Percentiles rank a stretch among this genome's conserved stretches.
Conservation (phyloP, 2,113 vertebrate genomes). For the Alectura lathami region DNA sequence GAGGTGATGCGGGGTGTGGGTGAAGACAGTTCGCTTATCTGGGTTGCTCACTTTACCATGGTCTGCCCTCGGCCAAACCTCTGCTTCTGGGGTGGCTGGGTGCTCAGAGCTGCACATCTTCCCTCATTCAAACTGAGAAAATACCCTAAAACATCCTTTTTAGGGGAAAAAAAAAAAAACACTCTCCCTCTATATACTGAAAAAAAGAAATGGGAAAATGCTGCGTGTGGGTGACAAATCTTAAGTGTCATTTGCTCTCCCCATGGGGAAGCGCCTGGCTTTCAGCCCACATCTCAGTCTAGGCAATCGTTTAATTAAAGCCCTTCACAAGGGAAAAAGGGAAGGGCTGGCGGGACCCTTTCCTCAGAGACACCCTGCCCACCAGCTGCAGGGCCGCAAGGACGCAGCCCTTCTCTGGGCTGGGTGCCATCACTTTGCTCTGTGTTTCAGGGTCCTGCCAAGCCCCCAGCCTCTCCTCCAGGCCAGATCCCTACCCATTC, state of each 20-base stretch:
- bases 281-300: neutral
- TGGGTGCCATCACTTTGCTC: neutral
- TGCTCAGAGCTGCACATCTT: neutral
- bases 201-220: neutral
- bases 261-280: neutral
- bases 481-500: neutral
- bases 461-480: neutral
- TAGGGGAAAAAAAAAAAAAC: neutral
- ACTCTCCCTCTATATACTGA: neutral
- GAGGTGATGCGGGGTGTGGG: rapidly evolving
- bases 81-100: neutral
- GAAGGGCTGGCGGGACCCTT: neutral
- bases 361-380: neutral
- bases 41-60: rapidly evolving
- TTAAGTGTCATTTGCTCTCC: neutral
- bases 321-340: neutral
- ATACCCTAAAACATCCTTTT: neutral
- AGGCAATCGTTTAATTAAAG: neutral
- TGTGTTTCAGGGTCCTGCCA: neutral
- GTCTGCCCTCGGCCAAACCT: neutral
- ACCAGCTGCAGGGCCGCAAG: neutral
- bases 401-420: neutral
- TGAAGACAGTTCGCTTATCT: rapidly evolving
- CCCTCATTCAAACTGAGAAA: neutral
- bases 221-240: neutral